Base-by-base conservation (phyloP, 2,113 vertebrate genomes). In the Lucifuga dentata region DNA sequence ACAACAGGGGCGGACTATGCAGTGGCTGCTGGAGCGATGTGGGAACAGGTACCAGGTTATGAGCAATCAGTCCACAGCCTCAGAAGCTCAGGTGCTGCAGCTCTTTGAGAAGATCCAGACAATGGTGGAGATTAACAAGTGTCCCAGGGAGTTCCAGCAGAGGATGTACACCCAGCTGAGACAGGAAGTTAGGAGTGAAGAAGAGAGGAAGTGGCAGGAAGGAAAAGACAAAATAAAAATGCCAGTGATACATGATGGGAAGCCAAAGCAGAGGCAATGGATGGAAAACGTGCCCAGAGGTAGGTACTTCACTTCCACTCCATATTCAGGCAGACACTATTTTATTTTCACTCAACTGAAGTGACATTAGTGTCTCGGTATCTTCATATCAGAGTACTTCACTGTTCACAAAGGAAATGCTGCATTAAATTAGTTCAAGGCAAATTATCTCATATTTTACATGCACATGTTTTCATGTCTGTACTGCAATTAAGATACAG, bases 21-120 rank as follows among this genome's bases (percentile, higher is more conserved):
- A 21, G 4, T 68, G 68, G 72, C 68, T 87, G 41, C 35, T 87
- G 68, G 78, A 77, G 39, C 63, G 68, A 41, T 87, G 85, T 38
- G 23, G 72, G n/a, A 68, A 76, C 68, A 72, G 78, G 57, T 68
- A 76, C 61, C 75, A 81, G 17, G 46, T 80, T 1, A 7, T 84
- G 24, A 33, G 6, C 48, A 50, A 43, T 21, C 24, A 53, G 1
- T 5, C 12, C 24, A 3, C n/a, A 1, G 8, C 9, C 1, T 11
- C 76, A 1, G 17, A 20, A 39, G 8, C 11, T 20, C 56, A 79
- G 43, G 26, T 68, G 5, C 11, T 7, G 0, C 29, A 71, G 51
- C 64, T 84, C 21, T 23, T 81, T 32, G 2, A 15, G 33, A 79
- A 80, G 49, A 64, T 81, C 13, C 56, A 46, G 15, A 61, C 2